These are phyloP conservation scores for Leptinotarsa defecta DNA, from an alignment of 1,140 invertebrate genomes.

Conservation along the genomic window DNA sequence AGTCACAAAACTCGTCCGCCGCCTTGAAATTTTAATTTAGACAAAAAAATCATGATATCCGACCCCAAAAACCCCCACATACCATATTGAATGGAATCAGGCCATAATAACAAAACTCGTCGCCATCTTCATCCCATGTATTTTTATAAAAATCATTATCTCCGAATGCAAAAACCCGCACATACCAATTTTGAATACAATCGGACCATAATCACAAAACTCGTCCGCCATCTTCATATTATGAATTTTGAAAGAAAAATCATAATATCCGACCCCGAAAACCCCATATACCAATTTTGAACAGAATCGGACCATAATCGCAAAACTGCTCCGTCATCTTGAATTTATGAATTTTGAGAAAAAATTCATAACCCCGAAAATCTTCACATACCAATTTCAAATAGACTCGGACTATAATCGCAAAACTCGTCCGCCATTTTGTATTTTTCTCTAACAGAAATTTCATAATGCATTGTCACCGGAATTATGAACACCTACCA, in stretches of 20 bases:
- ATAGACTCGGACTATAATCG: conserved; percentile 1
- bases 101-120: conserved; percentile 1
- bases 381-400: conserved; percentile 1
- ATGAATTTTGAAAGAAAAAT: neutral
- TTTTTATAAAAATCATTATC: neutral
- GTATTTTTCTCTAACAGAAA: conserved; percentile 1
- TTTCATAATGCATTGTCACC: conserved; percentile 1
- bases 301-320: conserved; percentile 6
- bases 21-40: conserved; percentile 1
- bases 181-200: neutral
- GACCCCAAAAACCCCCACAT: neutral
- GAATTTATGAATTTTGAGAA: conserved; percentile 5
- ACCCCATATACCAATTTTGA: conserved; percentile 1
- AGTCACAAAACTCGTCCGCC: conserved; percentile 1
- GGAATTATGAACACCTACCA: conserved; percentile 6
- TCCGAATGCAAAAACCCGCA: neutral
- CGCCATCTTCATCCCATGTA: neutral
- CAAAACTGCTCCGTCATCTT: neutral
- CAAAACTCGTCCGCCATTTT: neutral
- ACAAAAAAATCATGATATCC: conserved; percentile 1
- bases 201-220: neutral
- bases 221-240: neutral
- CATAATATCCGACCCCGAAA: neutral
- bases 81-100: conserved; percentile 1
- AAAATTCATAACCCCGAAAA: conserved; percentile 7